Conservation (phyloP, 1,140 invertebrate genomes). For the Triops longicaudatus region DNA sequence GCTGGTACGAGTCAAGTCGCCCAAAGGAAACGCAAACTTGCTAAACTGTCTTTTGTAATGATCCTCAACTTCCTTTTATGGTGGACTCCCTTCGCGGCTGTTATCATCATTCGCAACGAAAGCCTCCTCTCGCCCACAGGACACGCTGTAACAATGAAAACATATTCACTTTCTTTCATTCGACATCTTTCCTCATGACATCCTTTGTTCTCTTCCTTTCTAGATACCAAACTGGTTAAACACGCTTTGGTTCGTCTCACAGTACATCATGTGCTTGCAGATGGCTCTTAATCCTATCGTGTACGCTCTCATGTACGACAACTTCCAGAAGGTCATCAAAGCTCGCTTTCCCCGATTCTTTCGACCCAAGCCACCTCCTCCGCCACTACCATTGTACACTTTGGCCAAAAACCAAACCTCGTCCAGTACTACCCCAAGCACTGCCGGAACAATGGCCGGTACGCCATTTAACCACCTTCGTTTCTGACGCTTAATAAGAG, state of each 20-base stretch:
- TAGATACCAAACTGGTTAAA: slow-evolving; percentile 39
- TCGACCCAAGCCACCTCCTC: not conserved
- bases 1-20: slow-evolving; percentile 18
- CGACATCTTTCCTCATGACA: not conserved
- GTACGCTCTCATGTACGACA: slow-evolving; percentile 60
- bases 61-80: slow-evolving; percentile 55
- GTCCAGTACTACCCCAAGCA: slow-evolving; percentile 17
- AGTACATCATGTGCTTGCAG: slow-evolving; percentile 58
- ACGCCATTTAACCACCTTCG: not conserved
- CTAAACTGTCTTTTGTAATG: slow-evolving; percentile 59
- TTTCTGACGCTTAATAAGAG: slow-evolving; percentile 7
- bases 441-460: not conserved
- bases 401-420: not conserved
- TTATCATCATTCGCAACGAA: slow-evolving; percentile 53
- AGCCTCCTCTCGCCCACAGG: slow-evolving; percentile 33
- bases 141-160: slow-evolving; percentile 19
- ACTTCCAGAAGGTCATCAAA: slow-evolving; percentile 53
- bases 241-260: slow-evolving; percentile 53
- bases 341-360: slow-evolving; percentile 33
- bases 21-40: slow-evolving; percentile 44
- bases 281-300: slow-evolving; percentile 63
- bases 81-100: slow-evolving; percentile 56
- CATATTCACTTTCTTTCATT: slow-evolving; percentile 2
- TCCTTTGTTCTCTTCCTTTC: not conserved
- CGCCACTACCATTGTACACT: not conserved